Base-by-base conservation (phyloP, 2,888 invertebrate genomes). In the Pterostichus niger region DNA sequence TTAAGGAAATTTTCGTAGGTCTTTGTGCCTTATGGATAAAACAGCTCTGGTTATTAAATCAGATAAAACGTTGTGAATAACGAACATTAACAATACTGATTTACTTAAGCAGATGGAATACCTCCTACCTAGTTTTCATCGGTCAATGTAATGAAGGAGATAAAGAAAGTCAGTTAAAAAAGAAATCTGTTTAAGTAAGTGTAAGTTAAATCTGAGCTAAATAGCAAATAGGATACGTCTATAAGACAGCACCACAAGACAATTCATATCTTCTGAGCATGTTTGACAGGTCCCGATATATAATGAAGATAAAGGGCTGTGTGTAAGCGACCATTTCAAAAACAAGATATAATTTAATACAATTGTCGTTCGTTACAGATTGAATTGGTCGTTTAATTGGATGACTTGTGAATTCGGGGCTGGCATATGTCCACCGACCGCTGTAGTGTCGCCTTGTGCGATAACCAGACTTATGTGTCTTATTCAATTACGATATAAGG, bases 341-440 rank as follows among this genome's bases (percentile, higher is more conserved):
- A 76, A 82, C 82, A 82, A 61, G 73, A 82, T 82, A 82, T 76
- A 82, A 76, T 82, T 82, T 82, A 76, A 82, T 82, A 76, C 75
- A 61, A 82, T 82, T 52, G 76, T 11, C 17, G 64, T 77, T 71
- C 71, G 75, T 75, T 82, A 33, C 73, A 82, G 81, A 82, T 82
- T 82, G 75, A 75, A 77, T 82, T 82, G 75, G 59, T 68, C n/a
- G 61, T 49, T 64, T 76, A 82, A 82, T 82, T 82, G 82, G 82
- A 61, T 76, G 82, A 82, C 76, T 82, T 33, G 76, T 82, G 81
- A 54, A 71, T 81, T 81, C 17, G 56, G 24, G 56, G 56, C 56
- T 56, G 56, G 52, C 13, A 52, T 10, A 52, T 52, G 52, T 52
- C 52, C 52, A 52, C 13, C 9, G 40, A 7, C 7, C 6, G 6